These are phyloP conservation scores for Pedetes capensis DNA, from an alignment of 2,113 vertebrate genomes.

Conservation along the genomic window DNA sequence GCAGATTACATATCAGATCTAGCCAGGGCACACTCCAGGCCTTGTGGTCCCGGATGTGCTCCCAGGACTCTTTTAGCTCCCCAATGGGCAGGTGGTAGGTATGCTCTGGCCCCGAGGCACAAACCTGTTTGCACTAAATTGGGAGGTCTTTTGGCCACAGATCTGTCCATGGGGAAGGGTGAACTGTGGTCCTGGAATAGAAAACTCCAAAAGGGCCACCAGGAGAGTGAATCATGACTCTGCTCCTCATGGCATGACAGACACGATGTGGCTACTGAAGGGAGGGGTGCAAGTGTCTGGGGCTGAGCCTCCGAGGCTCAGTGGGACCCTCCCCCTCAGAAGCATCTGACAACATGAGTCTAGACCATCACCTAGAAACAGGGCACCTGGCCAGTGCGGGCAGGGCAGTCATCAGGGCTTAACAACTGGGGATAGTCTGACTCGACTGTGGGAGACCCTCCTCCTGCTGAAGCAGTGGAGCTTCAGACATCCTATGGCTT, in stretches of 20 bases:
- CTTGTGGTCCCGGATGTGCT: not conserved
- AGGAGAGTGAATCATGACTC: not conserved
- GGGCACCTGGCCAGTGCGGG: rapidly evolving
- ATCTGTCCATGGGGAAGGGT: not conserved
- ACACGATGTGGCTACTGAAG: not conserved
- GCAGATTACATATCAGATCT: not conserved
- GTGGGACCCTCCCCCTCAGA: not conserved
- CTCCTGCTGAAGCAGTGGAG: not conserved
- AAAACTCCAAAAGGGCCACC: not conserved
- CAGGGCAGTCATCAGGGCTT: not conserved
- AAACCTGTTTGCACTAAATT: not conserved
- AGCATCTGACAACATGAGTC: not conserved
- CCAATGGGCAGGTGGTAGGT: not conserved
- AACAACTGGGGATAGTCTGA: not conserved
- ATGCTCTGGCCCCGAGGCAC: not conserved
- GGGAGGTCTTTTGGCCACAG: not conserved
- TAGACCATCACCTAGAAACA: not conserved
- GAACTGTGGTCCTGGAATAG: not conserved
- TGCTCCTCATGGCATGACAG: not conserved
- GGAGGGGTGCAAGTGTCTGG: not conserved
- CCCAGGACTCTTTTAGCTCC: not conserved
- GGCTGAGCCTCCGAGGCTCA: not conserved
- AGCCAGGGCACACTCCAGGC: not conserved
- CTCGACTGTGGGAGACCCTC: not conserved
- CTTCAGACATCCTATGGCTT: not conserved